These are phyloP conservation scores for Xiphophorus maculatus DNA, from an alignment of 2,113 vertebrate genomes.

Conservation along the genomic window DNA sequence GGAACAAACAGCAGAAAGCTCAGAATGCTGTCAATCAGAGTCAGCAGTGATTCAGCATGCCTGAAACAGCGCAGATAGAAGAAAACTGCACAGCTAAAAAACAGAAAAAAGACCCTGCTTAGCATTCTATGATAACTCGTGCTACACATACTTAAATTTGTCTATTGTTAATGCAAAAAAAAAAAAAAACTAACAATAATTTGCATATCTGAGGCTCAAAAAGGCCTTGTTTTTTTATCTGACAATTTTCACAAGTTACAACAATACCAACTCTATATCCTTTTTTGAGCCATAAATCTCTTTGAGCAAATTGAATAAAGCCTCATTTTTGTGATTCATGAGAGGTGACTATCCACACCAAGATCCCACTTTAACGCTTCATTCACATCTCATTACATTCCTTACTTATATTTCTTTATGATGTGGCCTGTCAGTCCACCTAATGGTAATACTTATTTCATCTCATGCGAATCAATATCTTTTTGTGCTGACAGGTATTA, in stretches of 20 bases:
- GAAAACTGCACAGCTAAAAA: not conserved
- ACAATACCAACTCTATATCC: not conserved
- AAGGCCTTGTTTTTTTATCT: not conserved
- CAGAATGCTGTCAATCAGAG: not conserved
- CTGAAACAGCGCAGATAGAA: not conserved
- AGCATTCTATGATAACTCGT: not conserved
- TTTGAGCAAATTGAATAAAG: not conserved
- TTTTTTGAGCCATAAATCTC: not conserved
- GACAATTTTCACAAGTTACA: not conserved
- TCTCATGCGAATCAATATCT: not conserved
- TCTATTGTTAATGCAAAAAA: not conserved
- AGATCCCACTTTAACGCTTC: not conserved
- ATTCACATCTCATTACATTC: not conserved
- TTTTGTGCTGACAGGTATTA: conserved; percentile 2
- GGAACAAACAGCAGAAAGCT: not conserved
- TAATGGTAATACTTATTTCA: not conserved
- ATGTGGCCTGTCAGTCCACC: not conserved
- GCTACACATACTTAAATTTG: not conserved
- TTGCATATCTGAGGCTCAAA: not conserved
- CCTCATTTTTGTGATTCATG: conserved; percentile 10
- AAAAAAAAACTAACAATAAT: not conserved
- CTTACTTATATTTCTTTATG: not conserved
- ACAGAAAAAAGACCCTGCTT: not conserved
- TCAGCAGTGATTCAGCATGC: not conserved
- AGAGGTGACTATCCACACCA: not conserved